phyloP scores from a whole-genome alignment of 1,140 invertebrate species.

The Ceratosolen fusciceps region DNA sequence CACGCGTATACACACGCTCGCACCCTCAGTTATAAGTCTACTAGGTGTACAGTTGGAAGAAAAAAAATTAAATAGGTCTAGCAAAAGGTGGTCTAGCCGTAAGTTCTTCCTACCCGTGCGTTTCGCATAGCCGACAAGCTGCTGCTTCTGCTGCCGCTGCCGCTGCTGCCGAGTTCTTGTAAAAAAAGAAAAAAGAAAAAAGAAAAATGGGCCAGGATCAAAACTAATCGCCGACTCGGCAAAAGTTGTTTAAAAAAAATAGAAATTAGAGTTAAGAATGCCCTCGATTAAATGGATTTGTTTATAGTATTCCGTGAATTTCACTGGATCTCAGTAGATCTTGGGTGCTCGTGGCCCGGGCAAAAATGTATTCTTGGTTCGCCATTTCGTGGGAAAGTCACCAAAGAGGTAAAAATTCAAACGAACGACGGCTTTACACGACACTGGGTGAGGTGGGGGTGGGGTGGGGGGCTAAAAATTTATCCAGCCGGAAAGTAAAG shows the following conservation, averaged over 20 bases:
- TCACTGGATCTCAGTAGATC: background rate
- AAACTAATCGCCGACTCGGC: background rate
- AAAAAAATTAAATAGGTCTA: conserved; percentile 24
- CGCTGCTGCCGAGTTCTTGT: no score
- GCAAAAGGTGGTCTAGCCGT: background rate
- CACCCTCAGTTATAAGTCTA: conserved; percentile 3
- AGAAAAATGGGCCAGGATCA: background rate
- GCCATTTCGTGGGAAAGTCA: background rate
- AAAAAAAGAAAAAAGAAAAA: no score
- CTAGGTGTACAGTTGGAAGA: conserved; percentile 39
- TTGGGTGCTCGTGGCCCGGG: background rate
- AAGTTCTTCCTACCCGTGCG: background rate
- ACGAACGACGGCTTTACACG: background rate
- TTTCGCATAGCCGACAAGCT: background rate
- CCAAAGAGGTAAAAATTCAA: background rate
- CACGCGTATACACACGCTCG: no score
- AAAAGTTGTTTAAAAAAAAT: background rate
- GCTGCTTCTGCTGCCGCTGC: no score
- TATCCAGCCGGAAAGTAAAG: no score
- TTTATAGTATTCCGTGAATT: background rate
- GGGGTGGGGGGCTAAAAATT: no score
- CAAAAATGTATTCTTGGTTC: no score
- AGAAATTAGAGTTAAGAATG: no score
- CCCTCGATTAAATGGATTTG: no score
- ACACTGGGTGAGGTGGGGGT: background rate